These are phyloP conservation scores for Semnopithecus entellus DNA, from an alignment of 2,113 vertebrate species.

Conservation along the genomic window DNA sequence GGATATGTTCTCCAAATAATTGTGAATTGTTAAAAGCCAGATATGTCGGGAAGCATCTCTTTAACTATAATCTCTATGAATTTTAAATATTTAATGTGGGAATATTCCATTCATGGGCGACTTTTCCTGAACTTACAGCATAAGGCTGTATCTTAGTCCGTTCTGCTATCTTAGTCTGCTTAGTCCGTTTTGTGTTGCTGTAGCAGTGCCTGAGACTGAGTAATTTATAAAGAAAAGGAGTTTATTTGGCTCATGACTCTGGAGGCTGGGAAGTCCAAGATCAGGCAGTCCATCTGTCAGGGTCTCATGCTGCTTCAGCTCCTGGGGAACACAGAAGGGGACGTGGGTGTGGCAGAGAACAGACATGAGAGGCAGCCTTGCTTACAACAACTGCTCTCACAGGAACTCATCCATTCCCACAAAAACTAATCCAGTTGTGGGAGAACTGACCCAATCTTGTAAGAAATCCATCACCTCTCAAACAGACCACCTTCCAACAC, in stretches of 20 bases:
- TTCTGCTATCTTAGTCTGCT: background rate
- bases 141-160: background rate
- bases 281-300: background rate
- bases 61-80: background rate
- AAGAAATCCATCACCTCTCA: background rate
- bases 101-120: background rate
- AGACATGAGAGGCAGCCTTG: background rate
- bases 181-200: background rate
- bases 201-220: background rate
- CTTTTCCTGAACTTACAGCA: background rate
- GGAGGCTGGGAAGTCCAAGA: background rate
- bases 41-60: background rate
- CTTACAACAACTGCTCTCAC: background rate
- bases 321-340: background rate
- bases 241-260: background rate
- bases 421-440: background rate
- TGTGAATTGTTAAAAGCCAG: background rate
- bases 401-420: no score
- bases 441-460: background rate
- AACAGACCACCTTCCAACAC: background rate
- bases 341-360: background rate
- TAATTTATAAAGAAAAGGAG: background rate
- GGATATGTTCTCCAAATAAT: background rate
- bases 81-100: background rate
- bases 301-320: background rate